Conservation (phyloP, 2,797 vertebrate species). For the Momotus momota region DNA sequence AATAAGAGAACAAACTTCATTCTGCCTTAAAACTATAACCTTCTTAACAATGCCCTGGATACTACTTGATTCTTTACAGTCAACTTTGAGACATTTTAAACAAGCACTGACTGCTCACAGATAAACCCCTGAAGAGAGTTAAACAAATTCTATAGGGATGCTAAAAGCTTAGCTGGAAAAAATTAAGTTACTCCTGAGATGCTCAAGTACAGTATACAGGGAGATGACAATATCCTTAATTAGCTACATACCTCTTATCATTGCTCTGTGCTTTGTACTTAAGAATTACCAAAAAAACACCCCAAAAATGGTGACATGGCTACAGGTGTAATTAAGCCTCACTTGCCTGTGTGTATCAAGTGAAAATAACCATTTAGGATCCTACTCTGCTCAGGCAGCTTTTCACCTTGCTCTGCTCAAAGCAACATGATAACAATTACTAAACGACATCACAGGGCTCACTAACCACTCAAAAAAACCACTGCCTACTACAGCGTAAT, state of each 20-base stretch:
- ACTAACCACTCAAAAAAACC: background rate
- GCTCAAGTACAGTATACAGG: background rate
- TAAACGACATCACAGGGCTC: background rate
- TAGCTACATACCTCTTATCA: background rate
- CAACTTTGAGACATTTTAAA: background rate
- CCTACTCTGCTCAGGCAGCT: background rate
- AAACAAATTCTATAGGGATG: background rate
- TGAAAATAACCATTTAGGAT: background rate
- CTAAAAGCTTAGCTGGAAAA: background rate
- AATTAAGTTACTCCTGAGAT: background rate
- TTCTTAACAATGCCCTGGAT: background rate
- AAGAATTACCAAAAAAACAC: background rate
- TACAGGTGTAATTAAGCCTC: background rate
- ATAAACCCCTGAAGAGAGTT: background rate
- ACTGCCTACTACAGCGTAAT: background rate
- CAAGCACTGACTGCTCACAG: background rate
- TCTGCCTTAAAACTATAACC: background rate
- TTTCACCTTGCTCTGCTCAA: background rate
- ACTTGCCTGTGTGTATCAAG: background rate
- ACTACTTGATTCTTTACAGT: background rate
- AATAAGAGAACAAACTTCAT: background rate
- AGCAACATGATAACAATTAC: background rate
- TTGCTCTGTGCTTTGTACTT: background rate
- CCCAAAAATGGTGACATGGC: background rate
- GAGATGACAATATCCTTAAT: background rate